Evolutionary conservation across 2,113 vertebrate species (phyloP), one percentile per base, ranked within the genome.

Genomic region (Rafetus swinhoei): DNA sequence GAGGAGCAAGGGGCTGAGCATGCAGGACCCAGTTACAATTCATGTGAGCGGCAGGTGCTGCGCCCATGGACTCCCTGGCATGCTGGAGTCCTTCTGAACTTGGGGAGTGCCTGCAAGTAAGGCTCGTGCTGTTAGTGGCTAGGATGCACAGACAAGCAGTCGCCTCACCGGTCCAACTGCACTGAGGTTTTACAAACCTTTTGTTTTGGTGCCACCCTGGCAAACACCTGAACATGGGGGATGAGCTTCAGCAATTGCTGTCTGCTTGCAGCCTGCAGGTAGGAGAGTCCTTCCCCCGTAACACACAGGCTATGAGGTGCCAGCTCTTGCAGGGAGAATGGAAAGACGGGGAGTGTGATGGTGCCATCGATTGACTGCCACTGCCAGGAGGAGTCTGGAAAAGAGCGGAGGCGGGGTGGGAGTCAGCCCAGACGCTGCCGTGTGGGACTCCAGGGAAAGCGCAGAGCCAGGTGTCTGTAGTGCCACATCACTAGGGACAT

Each of bases 251-350:
- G 96, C 53, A 98, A 96, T 53, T 97, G 96, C 32, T 96, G 85
- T 0, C 90, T 86, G 59, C 96, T 82, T 5, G 72, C 8, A 0
- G 93, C 18, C 79, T 98, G 98, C 8, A 99, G 97, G 95, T 97
- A 98, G 35, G 98, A 94, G 69, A 99, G 97, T 1, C 99, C 99
- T 24, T 99, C 99, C 2, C 99, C 99, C 0, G 99, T 99, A 62
- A 99, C 97, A 79, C 99, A 99, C 4, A 99, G 97, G 81, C 99
- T 99, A 1, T 98, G 90, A 16, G 4, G 79, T 11, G 98, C 91
- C 69, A 99, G 98, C 1, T 97, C 95, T 7, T 90, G 93, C 11
- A 98, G 84, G 1, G 98, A 98, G 6, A 92, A 84, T 2, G 97
- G 98, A 8, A 97, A 86, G 7, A 98, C 55, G 0, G 99, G 98